Evolutionary conservation across 2,797 vertebrate genomes (phyloP).

Genomic region (Coluber constrictor): DNA sequence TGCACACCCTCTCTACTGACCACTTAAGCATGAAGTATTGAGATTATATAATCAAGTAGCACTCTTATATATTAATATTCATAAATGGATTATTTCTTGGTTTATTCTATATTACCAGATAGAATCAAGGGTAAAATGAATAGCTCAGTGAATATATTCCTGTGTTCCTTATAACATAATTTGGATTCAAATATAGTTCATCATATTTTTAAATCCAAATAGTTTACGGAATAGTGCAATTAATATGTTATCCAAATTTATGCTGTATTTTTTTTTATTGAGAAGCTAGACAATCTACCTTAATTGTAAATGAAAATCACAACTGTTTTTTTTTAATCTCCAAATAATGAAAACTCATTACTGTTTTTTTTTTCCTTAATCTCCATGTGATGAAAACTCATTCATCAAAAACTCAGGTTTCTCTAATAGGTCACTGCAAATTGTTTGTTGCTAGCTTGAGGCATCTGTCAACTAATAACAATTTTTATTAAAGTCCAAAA

Average conservation of each 20-base stretch:
- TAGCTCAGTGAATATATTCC: not conserved
- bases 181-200: not conserved
- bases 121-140: not conserved
- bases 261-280: not conserved
- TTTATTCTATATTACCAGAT: not conserved
- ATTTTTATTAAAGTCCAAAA: slow-evolving; percentile 22
- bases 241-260: not conserved
- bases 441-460: slow-evolving; percentile 14
- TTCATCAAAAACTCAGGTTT: not conserved
- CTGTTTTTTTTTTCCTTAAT: not conserved
- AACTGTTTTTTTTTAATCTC: not conserved
- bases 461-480: slow-evolving; percentile 24
- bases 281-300: not conserved
- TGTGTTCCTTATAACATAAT: not conserved
- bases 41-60: not conserved
- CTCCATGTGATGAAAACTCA: not conserved
- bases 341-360: not conserved
- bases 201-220: not conserved
- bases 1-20: too few species aligned
- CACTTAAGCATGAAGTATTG: not conserved
- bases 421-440: slow-evolving; percentile 15
- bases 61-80: not conserved
- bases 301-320: not conserved
- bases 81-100: not conserved
- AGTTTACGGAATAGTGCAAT: not conserved